phyloP scores from a whole-genome alignment of 2,888 invertebrate species.

The Chaetogeoica ovagalla region DNA sequence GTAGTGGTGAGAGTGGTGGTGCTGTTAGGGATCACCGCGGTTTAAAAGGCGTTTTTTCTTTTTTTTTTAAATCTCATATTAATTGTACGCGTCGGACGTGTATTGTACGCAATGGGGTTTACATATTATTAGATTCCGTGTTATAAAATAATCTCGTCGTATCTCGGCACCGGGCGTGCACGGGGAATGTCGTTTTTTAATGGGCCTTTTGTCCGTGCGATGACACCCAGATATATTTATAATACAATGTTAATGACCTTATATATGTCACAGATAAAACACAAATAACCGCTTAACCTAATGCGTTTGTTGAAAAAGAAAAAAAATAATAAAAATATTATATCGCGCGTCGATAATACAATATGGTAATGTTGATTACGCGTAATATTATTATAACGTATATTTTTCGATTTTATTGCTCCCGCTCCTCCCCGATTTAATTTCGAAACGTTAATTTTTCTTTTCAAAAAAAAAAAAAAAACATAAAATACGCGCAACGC shows the following conservation, averaged over 20 bases:
- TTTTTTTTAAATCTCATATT: too few species aligned
- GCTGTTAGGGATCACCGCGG: too few species aligned
- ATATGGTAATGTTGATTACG: neutral
- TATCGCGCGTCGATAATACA: neutral
- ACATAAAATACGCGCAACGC: neutral
- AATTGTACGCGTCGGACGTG: neutral
- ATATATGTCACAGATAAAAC: constrained; percentile 30
- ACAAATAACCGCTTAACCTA: constrained; percentile 40
- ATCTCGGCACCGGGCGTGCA: constrained; percentile 4
- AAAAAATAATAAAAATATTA: neutral
- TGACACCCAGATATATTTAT: constrained; percentile 11
- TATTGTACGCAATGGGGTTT: neutral
- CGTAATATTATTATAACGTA: neutral
- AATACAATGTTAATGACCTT: constrained; percentile 29
- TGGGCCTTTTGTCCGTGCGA: constrained; percentile 24
- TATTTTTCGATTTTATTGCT: too few species aligned
- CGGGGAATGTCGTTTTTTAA: constrained; percentile 52
- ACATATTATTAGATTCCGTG: constrained; percentile 12
- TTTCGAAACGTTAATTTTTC: too few species aligned
- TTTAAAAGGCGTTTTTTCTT: too few species aligned
- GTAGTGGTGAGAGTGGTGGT: too few species aligned
- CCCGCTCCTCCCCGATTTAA: too few species aligned
- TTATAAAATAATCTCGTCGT: too few species aligned
- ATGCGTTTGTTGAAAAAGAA: constrained; percentile 14
- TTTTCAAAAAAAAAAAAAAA: too few species aligned